A percentile compares a stretch with the other conserved stretches of the same genome.
Conservation (phyloP, 1,140 invertebrate species). For the Oreohelix idahoensis region DNA sequence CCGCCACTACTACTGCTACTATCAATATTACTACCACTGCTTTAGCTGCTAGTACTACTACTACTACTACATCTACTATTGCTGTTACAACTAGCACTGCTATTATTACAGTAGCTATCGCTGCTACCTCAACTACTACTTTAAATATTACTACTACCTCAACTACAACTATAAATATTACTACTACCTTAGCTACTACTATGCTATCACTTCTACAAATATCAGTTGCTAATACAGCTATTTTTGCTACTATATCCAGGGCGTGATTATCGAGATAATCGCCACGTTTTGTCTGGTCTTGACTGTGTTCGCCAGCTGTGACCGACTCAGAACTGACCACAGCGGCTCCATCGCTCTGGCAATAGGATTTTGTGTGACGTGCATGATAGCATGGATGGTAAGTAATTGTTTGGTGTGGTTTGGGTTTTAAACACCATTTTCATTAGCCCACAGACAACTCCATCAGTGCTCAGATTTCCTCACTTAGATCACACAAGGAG, state of each 20-base stretch:
- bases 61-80: not conserved
- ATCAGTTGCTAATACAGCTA: not conserved
- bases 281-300: conserved; percentile 90
- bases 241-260: conserved; percentile 76
- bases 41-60: not conserved
- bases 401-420: conserved; percentile 32
- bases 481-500: too few species aligned
- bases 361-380: conserved; percentile 85
- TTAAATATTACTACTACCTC: not conserved
- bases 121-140: not conserved
- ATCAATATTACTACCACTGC: not conserved
- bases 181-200: not conserved
- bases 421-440: not conserved
- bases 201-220: not conserved
- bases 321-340: conserved; percentile 82
- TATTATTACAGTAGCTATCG: not conserved
- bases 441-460: not conserved
- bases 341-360: conserved; percentile 88
- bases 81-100: not conserved
- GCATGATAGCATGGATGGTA: conserved; percentile 83
- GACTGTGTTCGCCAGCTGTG: conserved; percentile 88
- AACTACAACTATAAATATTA: not conserved
- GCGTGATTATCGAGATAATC: conserved; percentile 84
- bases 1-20: not conserved
- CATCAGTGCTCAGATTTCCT: too few species aligned